Evolutionary conservation across 2,888 invertebrate species (phyloP).

Genomic region (Neoascia interrupta): DNA sequence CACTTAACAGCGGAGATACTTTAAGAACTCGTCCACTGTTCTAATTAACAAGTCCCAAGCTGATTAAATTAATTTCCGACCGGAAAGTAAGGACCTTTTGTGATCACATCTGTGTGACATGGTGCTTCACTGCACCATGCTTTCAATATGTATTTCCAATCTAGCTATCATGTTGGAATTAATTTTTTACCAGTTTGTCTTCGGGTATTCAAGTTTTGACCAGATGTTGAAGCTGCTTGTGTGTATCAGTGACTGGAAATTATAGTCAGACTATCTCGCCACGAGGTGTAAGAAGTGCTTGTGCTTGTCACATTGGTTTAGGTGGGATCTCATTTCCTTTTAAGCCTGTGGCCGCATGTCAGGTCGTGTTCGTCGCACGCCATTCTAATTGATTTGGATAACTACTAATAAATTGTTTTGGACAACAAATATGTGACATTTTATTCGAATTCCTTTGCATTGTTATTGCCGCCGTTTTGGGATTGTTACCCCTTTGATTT

Average conservation of each 20-base stretch:
- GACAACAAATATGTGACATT: conserved; percentile 62
- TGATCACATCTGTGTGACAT: conserved; percentile 19
- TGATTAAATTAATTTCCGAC: conserved; percentile 60
- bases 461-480: conserved; percentile 54
- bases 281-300: too few species aligned
- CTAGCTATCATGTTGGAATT: conserved; percentile 57
- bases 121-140: conserved; percentile 1
- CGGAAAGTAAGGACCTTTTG: conserved; percentile 42
- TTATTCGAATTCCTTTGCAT: conserved; percentile 59
- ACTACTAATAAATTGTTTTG: conserved; percentile 64
- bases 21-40: conserved; percentile 32
- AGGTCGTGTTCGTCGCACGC: conserved; percentile 38
- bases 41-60: conserved; percentile 63
- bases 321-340: background rate
- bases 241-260: conserved; percentile 32
- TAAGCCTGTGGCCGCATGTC: conserved; percentile 12
- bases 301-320: too few species aligned
- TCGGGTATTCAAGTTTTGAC: conserved; percentile 32
- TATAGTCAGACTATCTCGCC: conserved; percentile 50
- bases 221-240: conserved; percentile 35
- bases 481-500: conserved; percentile 9
- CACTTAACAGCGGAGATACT: conserved; percentile 38
- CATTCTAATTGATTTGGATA: conserved; percentile 63
- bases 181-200: conserved; percentile 67
- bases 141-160: conserved; percentile 16